Base-by-base conservation (phyloP, 2,888 invertebrate species). In the Rhorus exstirpatorius region DNA sequence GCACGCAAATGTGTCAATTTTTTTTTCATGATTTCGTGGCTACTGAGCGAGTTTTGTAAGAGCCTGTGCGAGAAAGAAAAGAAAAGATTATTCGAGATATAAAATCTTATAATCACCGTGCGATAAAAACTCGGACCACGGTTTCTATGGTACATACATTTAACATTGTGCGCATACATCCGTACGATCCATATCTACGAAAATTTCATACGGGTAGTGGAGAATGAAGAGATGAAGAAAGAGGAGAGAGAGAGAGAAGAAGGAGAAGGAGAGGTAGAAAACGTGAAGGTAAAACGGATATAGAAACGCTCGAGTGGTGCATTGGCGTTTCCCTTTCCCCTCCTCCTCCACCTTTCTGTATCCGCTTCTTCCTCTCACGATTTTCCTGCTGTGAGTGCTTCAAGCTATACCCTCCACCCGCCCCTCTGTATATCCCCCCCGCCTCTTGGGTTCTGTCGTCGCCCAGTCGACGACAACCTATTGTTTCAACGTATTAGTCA, bases 401-500 rank as follows among this genome's bases (percentile, higher is more conserved):
- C 63, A 26, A 53, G 41, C 63, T 58, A 21, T 6, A 31, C 53
- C 14, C 60, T 41, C 61, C n/a, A 75, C 46, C 17, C 60, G 35
- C 19, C 21, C 53, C 61, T 60, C 72, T 75, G 49, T 58, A 31
- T 67, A 31, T 41, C 44, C 41, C 61, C 35, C 55, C 17, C 60
- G 31, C 35, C 55, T n/a, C 60, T 2, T 14, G 51, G 19, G 35
- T 38, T 46, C 35, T 31, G 53, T 81, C 77, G 77, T 78, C 81
- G 78, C 51, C 81, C 67, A 87, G 85, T 85, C 89, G 90, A 92
- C 91, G 91, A 91, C 90, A 90, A 91, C 91, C 92, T 90, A 92
- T 92, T 92, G 92, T 92, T 92, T 92, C 92, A 90, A 88, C 92
- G 91, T 92, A 92, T 92, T 92, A 92, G 92, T 92, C 92, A 92